A percentile compares a stretch with the other conserved stretches of the same genome.
These are phyloP conservation scores for Helicolenus hilgendorfi DNA, from an alignment of 2,797 vertebrate species.

Conservation along the genomic window DNA sequence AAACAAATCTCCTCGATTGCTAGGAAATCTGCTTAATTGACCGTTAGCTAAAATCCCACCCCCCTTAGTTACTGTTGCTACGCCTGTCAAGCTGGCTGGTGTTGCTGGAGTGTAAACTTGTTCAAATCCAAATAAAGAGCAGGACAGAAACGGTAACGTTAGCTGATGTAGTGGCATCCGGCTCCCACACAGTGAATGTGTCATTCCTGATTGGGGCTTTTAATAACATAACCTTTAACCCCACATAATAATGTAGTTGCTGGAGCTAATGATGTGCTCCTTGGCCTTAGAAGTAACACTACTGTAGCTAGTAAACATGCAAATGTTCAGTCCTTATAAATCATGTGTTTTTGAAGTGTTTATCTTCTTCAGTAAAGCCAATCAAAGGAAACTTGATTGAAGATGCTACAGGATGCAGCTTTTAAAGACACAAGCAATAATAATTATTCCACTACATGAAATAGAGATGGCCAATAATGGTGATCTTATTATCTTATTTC, in stretches of 20 bases:
- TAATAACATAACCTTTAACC: not conserved
- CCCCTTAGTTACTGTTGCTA: not conserved
- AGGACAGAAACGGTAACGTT: not conserved
- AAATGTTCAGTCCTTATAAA: not conserved
- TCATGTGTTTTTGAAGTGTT: not conserved
- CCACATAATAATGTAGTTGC: too few species aligned
- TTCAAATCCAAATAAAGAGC: not conserved
- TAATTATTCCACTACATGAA: not conserved
- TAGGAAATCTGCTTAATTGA: conserved; percentile 25
- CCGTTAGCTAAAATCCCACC: not conserved
- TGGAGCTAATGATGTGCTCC: too few species aligned
- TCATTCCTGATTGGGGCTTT: not conserved
- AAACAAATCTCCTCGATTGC: not conserved
- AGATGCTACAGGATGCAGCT: not conserved
- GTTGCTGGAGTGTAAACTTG: not conserved
- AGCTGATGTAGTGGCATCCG: not conserved
- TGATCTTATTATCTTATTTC: not conserved
- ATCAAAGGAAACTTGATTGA: not conserved
- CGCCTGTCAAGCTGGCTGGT: not conserved
- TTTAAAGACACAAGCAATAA: not conserved
- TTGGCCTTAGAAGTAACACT: too few species aligned
- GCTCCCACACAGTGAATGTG: not conserved
- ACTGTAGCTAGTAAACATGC: too few species aligned
- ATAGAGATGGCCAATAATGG: not conserved
- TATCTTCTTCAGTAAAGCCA: not conserved